These are phyloP conservation scores for Eulimnadia texana DNA, from an alignment of 1,140 invertebrate species.

Conservation along the genomic window DNA sequence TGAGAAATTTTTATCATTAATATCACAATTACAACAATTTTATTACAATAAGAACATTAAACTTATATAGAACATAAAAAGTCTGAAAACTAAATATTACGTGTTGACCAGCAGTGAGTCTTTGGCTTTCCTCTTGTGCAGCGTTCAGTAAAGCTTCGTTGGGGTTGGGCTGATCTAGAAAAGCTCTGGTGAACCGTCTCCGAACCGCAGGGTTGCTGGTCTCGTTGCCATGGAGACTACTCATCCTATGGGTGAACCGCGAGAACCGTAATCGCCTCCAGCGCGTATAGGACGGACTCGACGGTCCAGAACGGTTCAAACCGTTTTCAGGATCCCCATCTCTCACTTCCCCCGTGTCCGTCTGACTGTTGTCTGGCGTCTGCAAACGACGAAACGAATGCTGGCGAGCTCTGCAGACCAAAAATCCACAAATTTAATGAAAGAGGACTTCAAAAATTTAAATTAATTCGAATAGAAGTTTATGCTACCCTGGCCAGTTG, in stretches of 20 bases:
- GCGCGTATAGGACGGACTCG: too few relatives aligned
- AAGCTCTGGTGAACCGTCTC: not conserved
- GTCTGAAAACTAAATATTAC: not conserved
- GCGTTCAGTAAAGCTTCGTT: not conserved
- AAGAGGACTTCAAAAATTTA: too few relatives aligned
- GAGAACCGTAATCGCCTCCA: not conserved
- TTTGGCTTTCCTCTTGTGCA: not conserved
- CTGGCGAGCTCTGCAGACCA: not conserved
- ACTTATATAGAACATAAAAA: too few relatives aligned
- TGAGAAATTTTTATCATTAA: too few relatives aligned
- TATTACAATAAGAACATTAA: not conserved
- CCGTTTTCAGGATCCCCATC: too few relatives aligned
- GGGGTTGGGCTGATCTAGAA: not conserved
- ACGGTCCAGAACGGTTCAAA: too few relatives aligned
- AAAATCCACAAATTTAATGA: too few relatives aligned
- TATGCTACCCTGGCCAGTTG: too few relatives aligned
- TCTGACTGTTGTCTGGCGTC: too few relatives aligned
- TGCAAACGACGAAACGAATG: not conserved
- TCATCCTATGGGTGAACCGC: not conserved
- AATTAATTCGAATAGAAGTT: too few relatives aligned
- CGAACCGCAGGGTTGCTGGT: not conserved
- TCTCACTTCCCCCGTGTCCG: too few relatives aligned
- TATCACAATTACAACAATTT: too few relatives aligned
- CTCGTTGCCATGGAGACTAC: not conserved
- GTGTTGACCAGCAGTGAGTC: not conserved